A percentile compares a stretch with the other conserved stretches of the same genome.
phyloP scores from a whole-genome alignment of 2,113 vertebrate species.

The Anguilla japonica region DNA sequence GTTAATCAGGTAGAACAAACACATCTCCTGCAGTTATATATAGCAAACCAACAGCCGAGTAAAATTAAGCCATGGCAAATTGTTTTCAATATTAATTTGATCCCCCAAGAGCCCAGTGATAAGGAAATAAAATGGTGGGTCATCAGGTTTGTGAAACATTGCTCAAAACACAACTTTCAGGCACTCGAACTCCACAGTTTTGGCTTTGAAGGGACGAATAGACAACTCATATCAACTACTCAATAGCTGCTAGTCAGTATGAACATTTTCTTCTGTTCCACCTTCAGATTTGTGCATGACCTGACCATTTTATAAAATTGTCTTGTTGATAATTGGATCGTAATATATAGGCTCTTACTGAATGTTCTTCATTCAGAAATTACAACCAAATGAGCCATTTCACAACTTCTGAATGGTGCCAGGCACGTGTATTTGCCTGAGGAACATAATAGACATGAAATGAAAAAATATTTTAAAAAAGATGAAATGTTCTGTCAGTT shows the following conservation, averaged over 20 bases:
- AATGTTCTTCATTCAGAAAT: not conserved
- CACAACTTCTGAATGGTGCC: not conserved
- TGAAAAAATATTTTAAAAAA: not conserved
- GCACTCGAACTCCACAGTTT: not conserved
- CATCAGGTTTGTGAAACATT: not conserved
- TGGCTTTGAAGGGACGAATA: not conserved
- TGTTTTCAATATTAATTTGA: not conserved
- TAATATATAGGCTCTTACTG: not conserved
- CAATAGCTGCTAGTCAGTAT: not conserved
- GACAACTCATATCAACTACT: not conserved
- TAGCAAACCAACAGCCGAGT: not conserved
- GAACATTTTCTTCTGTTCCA: not conserved
- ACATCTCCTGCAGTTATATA: not conserved
- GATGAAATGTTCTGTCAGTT: not conserved
- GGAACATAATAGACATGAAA: not conserved
- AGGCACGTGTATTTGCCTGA: not conserved
- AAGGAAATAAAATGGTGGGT: not conserved
- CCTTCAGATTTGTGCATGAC: not conserved
- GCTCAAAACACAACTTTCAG: not conserved
- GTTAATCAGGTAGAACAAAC: not conserved
- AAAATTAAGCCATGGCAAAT: not conserved
- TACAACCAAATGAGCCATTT: not conserved
- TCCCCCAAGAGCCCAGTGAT: not conserved
- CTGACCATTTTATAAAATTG: not conserved
- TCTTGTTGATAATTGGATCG: not conserved